A percentile compares a stretch with the other conserved stretches of the same genome.
These are phyloP conservation scores for Abrostola triplasia DNA, from an alignment of 2,888 invertebrate species.

Conservation along the genomic window DNA sequence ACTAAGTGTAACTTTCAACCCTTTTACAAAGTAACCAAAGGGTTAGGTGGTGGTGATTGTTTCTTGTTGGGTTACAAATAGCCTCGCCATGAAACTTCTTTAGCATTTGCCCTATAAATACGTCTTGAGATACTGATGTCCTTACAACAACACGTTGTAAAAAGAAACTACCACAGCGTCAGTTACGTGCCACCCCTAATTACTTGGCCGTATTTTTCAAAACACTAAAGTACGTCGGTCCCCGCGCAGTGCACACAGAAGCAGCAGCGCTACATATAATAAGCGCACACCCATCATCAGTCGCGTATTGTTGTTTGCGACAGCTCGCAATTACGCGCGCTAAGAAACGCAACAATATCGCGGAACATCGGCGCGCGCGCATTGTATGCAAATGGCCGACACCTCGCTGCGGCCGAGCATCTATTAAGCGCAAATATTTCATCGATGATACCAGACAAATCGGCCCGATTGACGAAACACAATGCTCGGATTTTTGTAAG, in stretches of 20 bases:
- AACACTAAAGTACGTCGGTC: background rate
- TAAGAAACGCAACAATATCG: conserved; percentile 53
- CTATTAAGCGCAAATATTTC: conserved; percentile 30
- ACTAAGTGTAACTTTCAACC: too few species aligned
- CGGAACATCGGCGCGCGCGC: conserved; percentile 48
- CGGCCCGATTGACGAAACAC: conserved; percentile 5
- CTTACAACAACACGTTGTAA: background rate
- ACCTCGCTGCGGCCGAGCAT: conserved; percentile 36
- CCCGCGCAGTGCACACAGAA: background rate
- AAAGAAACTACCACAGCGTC: too few species aligned
- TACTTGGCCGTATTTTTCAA: background rate
- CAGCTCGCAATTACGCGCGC: conserved; percentile 49
- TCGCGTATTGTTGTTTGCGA: conserved; percentile 8
- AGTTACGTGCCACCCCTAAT: background rate
- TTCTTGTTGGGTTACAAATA: too few species aligned
- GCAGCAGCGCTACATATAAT: background rate
- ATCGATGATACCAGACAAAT: conserved; percentile 22
- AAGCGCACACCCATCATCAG: conserved; percentile 18
- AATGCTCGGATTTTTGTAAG: background rate
- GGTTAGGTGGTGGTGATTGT: too few species aligned
- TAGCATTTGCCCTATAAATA: background rate
- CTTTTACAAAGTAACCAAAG: too few species aligned
- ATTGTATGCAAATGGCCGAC: conserved; percentile 72
- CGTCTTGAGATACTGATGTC: too few species aligned
- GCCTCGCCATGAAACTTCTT: too few species aligned